Percentiles rank a stretch among this genome's conserved stretches.
phyloP scores from a whole-genome alignment of 2,113 vertebrate species.

The Corvus hawaiiensis region DNA sequence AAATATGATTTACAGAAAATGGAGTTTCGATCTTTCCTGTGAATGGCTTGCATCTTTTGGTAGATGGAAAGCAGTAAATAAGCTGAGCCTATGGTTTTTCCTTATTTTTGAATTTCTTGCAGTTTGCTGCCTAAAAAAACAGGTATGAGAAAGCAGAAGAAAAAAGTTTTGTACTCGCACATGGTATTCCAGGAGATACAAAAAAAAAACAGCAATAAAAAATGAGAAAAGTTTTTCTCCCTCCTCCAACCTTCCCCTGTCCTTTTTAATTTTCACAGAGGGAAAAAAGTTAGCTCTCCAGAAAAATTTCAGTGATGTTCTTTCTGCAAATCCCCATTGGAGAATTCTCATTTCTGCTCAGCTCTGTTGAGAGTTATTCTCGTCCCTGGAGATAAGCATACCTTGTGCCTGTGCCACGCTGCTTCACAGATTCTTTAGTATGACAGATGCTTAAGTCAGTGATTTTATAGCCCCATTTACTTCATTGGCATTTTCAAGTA shows the following conservation, averaged over 20 bases:
- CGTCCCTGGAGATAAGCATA: background rate
- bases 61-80: background rate
- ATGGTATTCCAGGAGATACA: background rate
- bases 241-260: background rate
- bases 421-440: background rate
- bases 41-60: background rate
- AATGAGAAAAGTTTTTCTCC: background rate
- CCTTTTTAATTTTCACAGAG: background rate
- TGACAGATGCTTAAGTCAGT: slow-evolving; percentile 27
- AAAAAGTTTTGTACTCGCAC: background rate
- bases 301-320: background rate
- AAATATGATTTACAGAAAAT: background rate
- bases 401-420: background rate
- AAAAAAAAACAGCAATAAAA: background rate
- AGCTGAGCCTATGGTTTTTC: background rate
- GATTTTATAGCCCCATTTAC: slow-evolving; percentile 42
- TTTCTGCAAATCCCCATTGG: background rate
- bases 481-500: slow-evolving; percentile 44
- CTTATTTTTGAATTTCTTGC: background rate
- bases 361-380: background rate
- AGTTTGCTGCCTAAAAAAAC: background rate
- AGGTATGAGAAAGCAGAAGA: background rate
- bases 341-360: background rate
- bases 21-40: background rate
- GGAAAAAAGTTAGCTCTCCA: background rate